A percentile compares a stretch with the other conserved stretches of the same genome.
Evolutionary conservation across 2,113 vertebrate genomes (phyloP).

Genomic region (human): GRCh38 chr6:75634001-75634500

Average conservation of each 20-base stretch:
- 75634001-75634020: background rate
- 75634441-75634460: too few relatives aligned
- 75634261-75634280: constrained; percentile 16
- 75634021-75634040: background rate
- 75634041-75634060: background rate
- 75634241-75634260: constrained; percentile 19
- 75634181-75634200: constrained; percentile 7
- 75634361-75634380: too few relatives aligned
- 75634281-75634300: background rate
- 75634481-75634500: background rate
- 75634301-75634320: background rate
- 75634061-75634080: background rate
- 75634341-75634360: too few relatives aligned
- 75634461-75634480: too few relatives aligned
- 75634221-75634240: background rate
- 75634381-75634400: too few relatives aligned
- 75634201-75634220: background rate
- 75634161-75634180: constrained; percentile 9
- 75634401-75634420: too few relatives aligned
- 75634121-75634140: background rate
- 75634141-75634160: background rate
- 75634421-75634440: too few relatives aligned
- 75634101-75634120: background rate
- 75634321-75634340: too few relatives aligned
- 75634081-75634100: background rate